Base-by-base conservation (phyloP, 2,888 invertebrate species). In the Ochropleura plecta region DNA sequence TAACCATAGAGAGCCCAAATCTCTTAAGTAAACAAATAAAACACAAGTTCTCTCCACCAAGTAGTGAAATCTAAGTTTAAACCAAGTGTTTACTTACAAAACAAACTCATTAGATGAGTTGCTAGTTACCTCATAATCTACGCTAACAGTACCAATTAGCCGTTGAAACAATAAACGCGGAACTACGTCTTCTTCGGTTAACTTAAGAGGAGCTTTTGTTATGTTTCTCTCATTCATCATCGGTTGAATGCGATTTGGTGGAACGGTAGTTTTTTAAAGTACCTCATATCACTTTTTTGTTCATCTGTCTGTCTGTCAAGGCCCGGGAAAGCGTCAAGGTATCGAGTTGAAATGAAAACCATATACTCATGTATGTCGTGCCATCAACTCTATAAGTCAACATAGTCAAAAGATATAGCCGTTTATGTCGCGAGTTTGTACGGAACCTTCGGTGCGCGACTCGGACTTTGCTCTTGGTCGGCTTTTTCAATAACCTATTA, bases 91-190 rank as follows among this genome's bases (percentile, higher is more conserved):
- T 87, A 74, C 77, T 77, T 68, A 65, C 65, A 70, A 78, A 83
- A 87, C 78, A 72, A 83, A 86, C 88, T 86, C 76, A 79, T 86
- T 87, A 87, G 81, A 78, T 73, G 86, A 80, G 85, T 85, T 76
- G 85, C 70, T 76, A 76, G 80, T 66, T 85, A 87, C 83, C 81
- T 85, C 86, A 85, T 80, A 83, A 86, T 85, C 87, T 78, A 64
- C 76, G 62, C 63, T 73, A 87, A 79, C 75, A 73, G 70, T 55
- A 73, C 76, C 83, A 87, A 87, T 86, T 86, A 87, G 78, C 66
- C 73, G 68, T 70, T 70, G 74, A 69, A 86, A 80, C 87, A 85
- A 79, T 87, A 75, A 66, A 74, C 48, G 46, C 51, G 68, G 83
- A 82, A 73, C 76, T 67, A 79, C 44, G 59, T 87, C 82, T 78